Evolutionary conservation across 1,140 invertebrate genomes (phyloP).

Genomic region (Ceratina japonica): DNA sequence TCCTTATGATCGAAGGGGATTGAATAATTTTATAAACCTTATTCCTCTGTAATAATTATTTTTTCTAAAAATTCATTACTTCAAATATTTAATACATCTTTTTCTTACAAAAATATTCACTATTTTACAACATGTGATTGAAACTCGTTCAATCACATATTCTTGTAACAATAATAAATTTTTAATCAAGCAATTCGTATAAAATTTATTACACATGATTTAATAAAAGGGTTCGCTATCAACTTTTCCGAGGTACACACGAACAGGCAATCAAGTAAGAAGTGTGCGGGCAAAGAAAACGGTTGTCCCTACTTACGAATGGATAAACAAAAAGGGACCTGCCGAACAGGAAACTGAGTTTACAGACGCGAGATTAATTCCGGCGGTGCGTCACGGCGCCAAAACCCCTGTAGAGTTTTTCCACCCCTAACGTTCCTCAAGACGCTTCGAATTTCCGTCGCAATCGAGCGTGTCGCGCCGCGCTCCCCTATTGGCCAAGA

Average conservation of each 20-base stretch:
- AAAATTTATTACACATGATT: too few species aligned
- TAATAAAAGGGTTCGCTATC: not conserved
- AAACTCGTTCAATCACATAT: too few species aligned
- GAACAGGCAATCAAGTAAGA: too few species aligned
- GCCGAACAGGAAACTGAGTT: constrained; percentile 51
- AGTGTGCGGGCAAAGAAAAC: not conserved
- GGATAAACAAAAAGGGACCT: constrained; percentile 50
- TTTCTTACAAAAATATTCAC: too few species aligned
- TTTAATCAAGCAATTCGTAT: too few species aligned
- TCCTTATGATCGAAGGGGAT: too few species aligned
- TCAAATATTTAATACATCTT: too few species aligned
- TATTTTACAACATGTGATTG: too few species aligned
- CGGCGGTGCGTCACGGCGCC: not conserved
- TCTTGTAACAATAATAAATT: too few species aligned
- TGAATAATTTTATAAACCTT: too few species aligned
- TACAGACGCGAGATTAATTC: constrained; percentile 57
- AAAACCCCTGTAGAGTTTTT: constrained; percentile 40
- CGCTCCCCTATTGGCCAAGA: constrained; percentile 59
- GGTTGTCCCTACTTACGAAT: constrained; percentile 45
- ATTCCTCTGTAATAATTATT: too few species aligned
- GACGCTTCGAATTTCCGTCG: constrained; percentile 63
- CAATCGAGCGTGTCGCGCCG: constrained; percentile 34
- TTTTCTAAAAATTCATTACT: too few species aligned
- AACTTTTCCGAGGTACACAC: constrained; percentile 1
- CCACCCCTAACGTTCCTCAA: constrained; percentile 44